Percentiles rank a stretch among this genome's conserved stretches.
These are phyloP conservation scores for Streptopelia turtur DNA, from an alignment of 2,797 vertebrate genomes.

Conservation along the genomic window DNA sequence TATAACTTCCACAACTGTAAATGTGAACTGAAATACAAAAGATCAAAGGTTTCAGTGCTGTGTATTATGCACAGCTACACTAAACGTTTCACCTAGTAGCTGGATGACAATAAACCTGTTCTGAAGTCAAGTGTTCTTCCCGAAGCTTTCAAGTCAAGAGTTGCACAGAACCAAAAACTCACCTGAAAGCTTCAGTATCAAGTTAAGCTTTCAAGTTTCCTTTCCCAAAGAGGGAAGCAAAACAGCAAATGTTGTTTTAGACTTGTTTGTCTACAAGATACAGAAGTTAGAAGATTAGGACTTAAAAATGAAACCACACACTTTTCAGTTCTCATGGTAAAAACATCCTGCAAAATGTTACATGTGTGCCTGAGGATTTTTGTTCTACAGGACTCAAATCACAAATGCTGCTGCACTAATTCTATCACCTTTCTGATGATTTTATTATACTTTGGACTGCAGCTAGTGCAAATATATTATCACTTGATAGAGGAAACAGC, in stretches of 20 bases:
- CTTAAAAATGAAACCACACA: neutral
- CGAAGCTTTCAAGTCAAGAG: neutral
- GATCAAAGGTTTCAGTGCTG: neutral
- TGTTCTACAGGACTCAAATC: neutral
- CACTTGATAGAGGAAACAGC: neutral
- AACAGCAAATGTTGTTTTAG: neutral
- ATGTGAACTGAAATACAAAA: neutral
- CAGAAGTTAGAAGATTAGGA: neutral
- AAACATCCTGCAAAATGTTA: neutral
- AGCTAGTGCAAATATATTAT: neutral
- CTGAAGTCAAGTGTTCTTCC: neutral
- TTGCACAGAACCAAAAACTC: neutral
- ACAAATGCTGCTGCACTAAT: neutral
- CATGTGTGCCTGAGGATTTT: neutral
- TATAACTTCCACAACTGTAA: neutral
- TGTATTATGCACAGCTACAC: neutral
- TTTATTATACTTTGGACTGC: neutral
- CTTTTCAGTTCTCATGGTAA: neutral
- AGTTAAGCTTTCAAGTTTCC: neutral
- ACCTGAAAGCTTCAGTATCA: neutral
- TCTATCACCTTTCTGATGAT: neutral
- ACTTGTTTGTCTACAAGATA: neutral
- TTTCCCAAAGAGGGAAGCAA: neutral
- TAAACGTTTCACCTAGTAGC: neutral
- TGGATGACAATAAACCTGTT: neutral